Conservation (phyloP, 1,140 invertebrate genomes). For the Apis cerana region DNA sequence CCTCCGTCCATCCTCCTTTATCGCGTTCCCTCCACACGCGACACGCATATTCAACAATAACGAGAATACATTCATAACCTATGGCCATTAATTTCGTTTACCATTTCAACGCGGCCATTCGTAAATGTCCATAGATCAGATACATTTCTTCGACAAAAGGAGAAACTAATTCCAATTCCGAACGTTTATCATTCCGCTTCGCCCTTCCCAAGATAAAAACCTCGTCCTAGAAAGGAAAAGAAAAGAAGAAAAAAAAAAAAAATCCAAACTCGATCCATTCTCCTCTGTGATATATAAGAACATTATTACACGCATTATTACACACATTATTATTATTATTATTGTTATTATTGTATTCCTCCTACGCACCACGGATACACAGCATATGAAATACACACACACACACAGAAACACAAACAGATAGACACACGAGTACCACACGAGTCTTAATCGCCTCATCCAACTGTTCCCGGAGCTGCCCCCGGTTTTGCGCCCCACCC, state of each 20-base stretch:
- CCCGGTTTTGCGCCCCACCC: slow-evolving; percentile 47
- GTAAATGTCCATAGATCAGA: not conserved
- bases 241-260: too few species aligned
- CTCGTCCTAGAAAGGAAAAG: too few species aligned
- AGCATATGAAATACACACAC: not conserved
- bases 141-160: not conserved
- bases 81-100: not conserved
- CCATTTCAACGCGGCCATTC: not conserved
- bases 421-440: not conserved
- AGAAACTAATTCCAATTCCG: too few species aligned
- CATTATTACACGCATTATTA: too few species aligned
- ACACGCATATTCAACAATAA: not conserved
- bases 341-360: too few species aligned
- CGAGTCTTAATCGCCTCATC: slow-evolving; percentile 34
- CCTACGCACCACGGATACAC: not conserved
- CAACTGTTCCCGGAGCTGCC: slow-evolving; percentile 45
- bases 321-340: too few species aligned
- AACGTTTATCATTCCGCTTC: too few species aligned
- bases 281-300: too few species aligned
- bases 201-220: too few species aligned
- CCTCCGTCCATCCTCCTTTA: not conserved
- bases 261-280: too few species aligned
- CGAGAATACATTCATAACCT: not conserved
- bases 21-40: not conserved
- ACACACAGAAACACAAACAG: not conserved